A percentile compares a stretch with the other conserved stretches of the same genome.
phyloP scores from a whole-genome alignment of 2,113 vertebrate genomes.

The Gavia stellata region DNA sequence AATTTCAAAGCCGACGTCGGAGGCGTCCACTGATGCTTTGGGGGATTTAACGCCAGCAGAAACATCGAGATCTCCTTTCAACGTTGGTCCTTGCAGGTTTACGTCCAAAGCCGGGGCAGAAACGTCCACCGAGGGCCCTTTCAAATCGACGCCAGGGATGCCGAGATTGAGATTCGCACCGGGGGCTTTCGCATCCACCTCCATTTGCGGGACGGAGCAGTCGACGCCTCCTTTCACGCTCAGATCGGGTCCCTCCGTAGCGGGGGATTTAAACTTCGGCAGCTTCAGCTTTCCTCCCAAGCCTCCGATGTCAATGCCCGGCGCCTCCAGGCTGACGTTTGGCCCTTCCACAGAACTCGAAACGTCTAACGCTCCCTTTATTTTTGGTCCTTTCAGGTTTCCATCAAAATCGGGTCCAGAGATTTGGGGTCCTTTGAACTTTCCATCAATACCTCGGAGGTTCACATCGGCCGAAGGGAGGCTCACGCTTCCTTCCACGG shows the following conservation, averaged over 20 bases:
- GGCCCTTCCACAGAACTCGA: slow-evolving; percentile 1
- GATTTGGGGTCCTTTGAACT: slow-evolving; percentile 57
- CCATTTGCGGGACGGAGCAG: neutral
- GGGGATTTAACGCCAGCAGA: slow-evolving; percentile 48
- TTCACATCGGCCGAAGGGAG: neutral
- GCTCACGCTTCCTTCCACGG: neutral
- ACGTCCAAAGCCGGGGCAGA: slow-evolving; percentile 4
- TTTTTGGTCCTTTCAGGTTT: slow-evolving; percentile 70
- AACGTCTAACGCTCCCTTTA: slow-evolving; percentile 54
- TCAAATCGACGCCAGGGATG: neutral
- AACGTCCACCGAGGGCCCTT: slow-evolving; percentile 1
- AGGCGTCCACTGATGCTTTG: neutral
- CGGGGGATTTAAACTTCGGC: neutral
- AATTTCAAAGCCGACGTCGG: slow-evolving; percentile 20
- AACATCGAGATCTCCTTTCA: slow-evolving; percentile 61
- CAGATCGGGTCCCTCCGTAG: neutral
- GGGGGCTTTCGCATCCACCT: neutral
- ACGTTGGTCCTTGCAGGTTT: slow-evolving; percentile 70
- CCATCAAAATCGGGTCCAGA: slow-evolving; percentile 60
- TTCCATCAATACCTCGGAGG: neutral
- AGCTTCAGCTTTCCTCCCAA: slow-evolving; percentile 48
- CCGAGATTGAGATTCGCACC: neutral
- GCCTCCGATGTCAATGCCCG: slow-evolving; percentile 8
- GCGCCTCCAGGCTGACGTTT: neutral
- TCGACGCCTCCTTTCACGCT: neutral